phyloP scores from a whole-genome alignment of 2,797 vertebrate genomes.

The Trichosurus vulpecula region DNA sequence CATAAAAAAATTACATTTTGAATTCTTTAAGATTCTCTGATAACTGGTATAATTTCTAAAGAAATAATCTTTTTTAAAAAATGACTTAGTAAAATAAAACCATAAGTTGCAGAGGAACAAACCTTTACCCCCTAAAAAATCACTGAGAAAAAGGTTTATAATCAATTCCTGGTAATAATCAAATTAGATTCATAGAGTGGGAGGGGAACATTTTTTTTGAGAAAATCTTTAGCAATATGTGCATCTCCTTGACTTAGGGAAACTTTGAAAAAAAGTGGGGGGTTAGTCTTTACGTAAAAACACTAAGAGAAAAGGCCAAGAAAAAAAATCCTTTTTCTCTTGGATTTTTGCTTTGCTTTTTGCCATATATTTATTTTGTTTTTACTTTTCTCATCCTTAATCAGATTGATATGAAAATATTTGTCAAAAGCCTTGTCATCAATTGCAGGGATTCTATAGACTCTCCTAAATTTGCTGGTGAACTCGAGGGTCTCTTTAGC shows the following conservation, averaged over 20 bases:
- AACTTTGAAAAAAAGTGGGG: slow-evolving; percentile 25
- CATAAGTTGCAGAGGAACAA: slow-evolving; percentile 9
- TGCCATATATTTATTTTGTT: background rate
- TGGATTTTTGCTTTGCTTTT: slow-evolving; percentile 48
- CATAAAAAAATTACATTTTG: slow-evolving; percentile 46
- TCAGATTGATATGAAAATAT: background rate
- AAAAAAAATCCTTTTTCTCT: slow-evolving; percentile 50
- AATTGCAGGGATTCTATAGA: background rate
- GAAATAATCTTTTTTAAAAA: slow-evolving; percentile 60
- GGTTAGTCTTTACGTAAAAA: background rate
- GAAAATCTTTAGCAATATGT: slow-evolving; percentile 45
- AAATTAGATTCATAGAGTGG: slow-evolving; percentile 37
- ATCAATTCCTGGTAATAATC: slow-evolving; percentile 49
- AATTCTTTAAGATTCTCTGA: slow-evolving; percentile 63
- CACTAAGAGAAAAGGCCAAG: slow-evolving; percentile 34
- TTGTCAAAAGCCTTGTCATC: slow-evolving; percentile 19
- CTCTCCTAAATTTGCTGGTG: background rate
- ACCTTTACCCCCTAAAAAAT: background rate
- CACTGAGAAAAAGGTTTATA: slow-evolving; percentile 34
- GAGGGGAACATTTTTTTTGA: slow-evolving; percentile 7
- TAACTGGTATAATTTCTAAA: slow-evolving; percentile 43
- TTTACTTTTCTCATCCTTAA: background rate
- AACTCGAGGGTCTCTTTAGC: background rate
- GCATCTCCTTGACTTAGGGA: slow-evolving; percentile 43
- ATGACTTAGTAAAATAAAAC: slow-evolving; percentile 41